These are phyloP conservation scores for Habropoda laboriosa DNA, from an alignment of 1,140 invertebrate genomes.

Conservation along the genomic window DNA sequence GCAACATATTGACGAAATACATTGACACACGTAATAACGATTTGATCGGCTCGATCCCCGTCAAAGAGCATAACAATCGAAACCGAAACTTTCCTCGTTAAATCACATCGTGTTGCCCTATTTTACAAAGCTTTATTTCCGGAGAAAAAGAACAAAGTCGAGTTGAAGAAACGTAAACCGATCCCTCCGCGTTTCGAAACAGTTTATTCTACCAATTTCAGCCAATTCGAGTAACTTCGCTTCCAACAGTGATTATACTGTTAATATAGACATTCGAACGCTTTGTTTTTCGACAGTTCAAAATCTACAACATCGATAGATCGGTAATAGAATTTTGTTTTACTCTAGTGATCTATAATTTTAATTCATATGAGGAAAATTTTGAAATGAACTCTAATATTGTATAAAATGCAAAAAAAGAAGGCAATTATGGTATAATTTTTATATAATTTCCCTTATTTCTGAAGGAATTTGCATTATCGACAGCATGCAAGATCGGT, in stretches of 20 bases:
- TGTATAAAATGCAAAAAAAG: not conserved
- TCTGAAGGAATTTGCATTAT: not conserved
- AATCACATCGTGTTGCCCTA: conserved; percentile 7
- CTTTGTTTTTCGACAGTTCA: not conserved
- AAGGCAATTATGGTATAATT: not conserved
- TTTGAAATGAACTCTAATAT: not conserved
- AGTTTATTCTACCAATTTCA: conserved; percentile 12
- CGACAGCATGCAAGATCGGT: not conserved
- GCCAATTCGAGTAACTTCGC: conserved; percentile 11
- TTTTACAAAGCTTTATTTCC: not conserved
- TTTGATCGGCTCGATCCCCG: not conserved
- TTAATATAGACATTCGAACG: conserved; percentile 7
- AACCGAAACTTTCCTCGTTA: not conserved
- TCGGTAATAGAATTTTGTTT: too few relatives aligned
- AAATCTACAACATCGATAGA: conserved; percentile 11
- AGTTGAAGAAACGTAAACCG: not conserved
- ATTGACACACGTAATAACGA: conserved; percentile 28
- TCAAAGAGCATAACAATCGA: not conserved
- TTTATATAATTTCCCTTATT: not conserved
- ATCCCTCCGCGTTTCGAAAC: not conserved
- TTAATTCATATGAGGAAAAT: not conserved
- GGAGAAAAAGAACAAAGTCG: not conserved
- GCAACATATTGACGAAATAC: conserved; percentile 47
- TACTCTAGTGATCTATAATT: not conserved
- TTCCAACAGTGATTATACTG: not conserved